A percentile compares a stretch with the other conserved stretches of the same genome.
phyloP scores from a whole-genome alignment of 1,140 invertebrate species.

The Drosophila nannoptera region DNA sequence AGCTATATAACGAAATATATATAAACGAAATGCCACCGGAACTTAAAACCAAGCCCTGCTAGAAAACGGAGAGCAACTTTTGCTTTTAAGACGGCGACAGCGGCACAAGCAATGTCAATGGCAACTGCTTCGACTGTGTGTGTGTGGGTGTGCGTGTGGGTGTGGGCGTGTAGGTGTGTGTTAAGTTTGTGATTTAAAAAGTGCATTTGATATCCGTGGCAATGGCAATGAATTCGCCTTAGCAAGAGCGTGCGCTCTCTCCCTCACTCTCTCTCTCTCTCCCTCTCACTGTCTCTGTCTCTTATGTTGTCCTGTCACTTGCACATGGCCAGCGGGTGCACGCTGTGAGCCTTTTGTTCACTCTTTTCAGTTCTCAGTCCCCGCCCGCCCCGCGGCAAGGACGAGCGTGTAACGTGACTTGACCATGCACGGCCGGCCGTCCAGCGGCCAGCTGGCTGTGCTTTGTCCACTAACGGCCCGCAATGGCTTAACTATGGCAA shows the following conservation, averaged over 20 bases:
- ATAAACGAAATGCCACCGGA: constrained; percentile 34
- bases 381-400: constrained; percentile 21
- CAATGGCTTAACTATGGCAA: neutral
- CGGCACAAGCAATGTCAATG: constrained; percentile 24
- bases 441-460: constrained; percentile 3
- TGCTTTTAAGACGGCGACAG: constrained; percentile 6
- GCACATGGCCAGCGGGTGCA: constrained; percentile 3
- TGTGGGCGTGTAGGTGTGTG: constrained; percentile 12
- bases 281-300: neutral
- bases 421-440: constrained; percentile 7
- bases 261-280: neutral
- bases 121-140: neutral
- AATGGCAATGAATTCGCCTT: constrained; percentile 38
- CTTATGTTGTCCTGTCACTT: constrained; percentile 12
- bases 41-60: constrained; percentile 33
- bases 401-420: constrained; percentile 33
- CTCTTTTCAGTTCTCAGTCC: neutral
- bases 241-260: neutral
- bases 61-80: constrained; percentile 13
- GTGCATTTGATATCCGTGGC: constrained; percentile 40
- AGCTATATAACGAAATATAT: constrained; percentile 3
- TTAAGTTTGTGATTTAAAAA: constrained; percentile 42
- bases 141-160: neutral
- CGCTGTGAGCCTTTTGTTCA: constrained; percentile 2
- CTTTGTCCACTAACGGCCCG: neutral